Evolutionary conservation across 2,888 invertebrate genomes (phyloP).

Genomic region (Hofmannophila pseudospretella): DNA sequence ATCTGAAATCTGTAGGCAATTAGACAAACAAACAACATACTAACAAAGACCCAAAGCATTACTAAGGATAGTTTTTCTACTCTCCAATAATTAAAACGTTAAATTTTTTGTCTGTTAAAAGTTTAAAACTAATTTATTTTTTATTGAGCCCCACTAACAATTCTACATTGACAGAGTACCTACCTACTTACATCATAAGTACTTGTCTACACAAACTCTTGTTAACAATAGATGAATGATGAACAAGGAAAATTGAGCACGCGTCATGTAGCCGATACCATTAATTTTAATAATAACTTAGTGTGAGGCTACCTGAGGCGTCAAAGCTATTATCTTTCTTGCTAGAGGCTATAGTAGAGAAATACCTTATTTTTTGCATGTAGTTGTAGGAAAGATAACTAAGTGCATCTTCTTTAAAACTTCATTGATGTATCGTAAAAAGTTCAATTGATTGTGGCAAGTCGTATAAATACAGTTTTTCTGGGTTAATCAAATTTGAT

Average conservation of each 20-base stretch:
- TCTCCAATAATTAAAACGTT: constrained; percentile 66
- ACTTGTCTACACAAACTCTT: background rate
- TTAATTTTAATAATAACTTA: constrained; percentile 29
- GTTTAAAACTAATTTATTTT: constrained; percentile 63
- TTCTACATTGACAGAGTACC: constrained; percentile 10
- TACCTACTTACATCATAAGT: background rate
- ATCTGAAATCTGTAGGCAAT: no score
- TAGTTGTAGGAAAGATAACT: no score
- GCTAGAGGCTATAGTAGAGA: constrained; percentile 15
- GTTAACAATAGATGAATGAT: constrained; percentile 35
- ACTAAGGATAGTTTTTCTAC: constrained; percentile 34
- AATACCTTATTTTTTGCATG: no score
- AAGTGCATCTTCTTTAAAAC: no score
- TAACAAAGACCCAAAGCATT: no score
- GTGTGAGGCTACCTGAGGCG: no score
- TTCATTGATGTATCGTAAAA: no score
- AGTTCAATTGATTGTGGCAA: no score
- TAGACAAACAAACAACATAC: no score
- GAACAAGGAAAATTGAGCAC: constrained; percentile 29
- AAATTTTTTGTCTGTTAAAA: constrained; percentile 53
- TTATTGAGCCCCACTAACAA: constrained; percentile 26
- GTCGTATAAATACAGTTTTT: no score
- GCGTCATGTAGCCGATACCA: constrained; percentile 19
- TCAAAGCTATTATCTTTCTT: constrained; percentile 10
- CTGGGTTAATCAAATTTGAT: no score